Evolutionary conservation across 2,113 vertebrate genomes (phyloP), one percentile per base, ranked within the genome.

Genomic region (Alethe diademata): DNA sequence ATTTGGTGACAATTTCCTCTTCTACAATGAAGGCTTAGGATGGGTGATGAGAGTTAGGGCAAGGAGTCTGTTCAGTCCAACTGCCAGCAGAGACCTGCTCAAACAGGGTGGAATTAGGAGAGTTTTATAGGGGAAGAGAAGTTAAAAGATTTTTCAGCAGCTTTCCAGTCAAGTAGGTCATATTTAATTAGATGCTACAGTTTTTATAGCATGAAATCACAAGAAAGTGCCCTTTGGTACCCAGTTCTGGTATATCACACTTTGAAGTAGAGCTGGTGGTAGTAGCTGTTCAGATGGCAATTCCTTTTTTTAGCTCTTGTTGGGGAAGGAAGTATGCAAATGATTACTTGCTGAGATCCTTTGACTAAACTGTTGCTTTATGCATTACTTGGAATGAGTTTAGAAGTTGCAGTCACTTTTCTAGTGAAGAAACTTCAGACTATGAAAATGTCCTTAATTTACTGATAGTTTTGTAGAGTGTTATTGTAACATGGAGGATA

Each of bases 121-220:
- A 69, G 53, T 76, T 70, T 50, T 40, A 17, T 16, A 67, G 33
- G 22, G 36, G 14, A 88, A 70, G 50, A 78, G 25, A 82, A 83
- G 29, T 72, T 69, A 40, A 58, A 88, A 64, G 60, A 66, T 60
- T 92, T 94, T 79, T 83, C 8, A 0, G 47, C 76, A 93, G 48
- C 65, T 96, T 95, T 95, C 57, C 57, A 53, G 61, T 88, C 72
- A 95, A 93, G 80, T 95, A 91, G 94, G 95, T 95, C 95, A 45
- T 65, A 71, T 86, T 94, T 95, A 94, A 96, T 94, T 92, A 94
- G 74, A 93, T 88, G 75, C 88, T 93, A 33, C 64, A 71, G 47
- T 90, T 95, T 94, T 96, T 90, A 80, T 85, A 92, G 62, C 90
- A 80, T 86, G 58, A 94, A 95, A 93, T 91, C 82, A 83, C 75